These are phyloP conservation scores for Bolborhynchus lineola DNA, from an alignment of 2,113 vertebrate species.

Conservation along the genomic window DNA sequence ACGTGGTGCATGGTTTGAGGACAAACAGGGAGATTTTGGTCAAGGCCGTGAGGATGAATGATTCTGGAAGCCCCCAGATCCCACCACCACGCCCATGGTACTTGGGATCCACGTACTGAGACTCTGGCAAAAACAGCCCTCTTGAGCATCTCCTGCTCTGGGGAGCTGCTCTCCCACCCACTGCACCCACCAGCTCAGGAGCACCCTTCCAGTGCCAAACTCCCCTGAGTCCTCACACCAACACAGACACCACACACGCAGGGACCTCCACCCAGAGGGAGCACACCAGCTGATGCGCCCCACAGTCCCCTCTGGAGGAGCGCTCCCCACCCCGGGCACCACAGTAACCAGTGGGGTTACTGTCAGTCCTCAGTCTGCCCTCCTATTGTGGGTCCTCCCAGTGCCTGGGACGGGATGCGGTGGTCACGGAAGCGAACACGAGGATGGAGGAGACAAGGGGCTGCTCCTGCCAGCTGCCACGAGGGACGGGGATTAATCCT, in stretches of 20 bases:
- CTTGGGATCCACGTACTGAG: accelerated
- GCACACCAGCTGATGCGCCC: background rate
- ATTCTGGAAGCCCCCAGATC: background rate
- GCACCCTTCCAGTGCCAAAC: background rate
- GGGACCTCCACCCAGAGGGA: background rate
- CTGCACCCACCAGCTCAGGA: background rate
- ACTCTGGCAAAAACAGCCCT: background rate
- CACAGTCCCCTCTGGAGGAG: accelerated
- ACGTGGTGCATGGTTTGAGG: accelerated
- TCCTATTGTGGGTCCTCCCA: too few relatives aligned
- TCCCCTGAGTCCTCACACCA: accelerated
- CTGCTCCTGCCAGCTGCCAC: background rate
- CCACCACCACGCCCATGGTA: background rate
- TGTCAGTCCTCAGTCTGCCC: too few relatives aligned
- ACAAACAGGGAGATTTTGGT: background rate
- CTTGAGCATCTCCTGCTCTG: background rate
- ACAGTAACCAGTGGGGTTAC: background rate
- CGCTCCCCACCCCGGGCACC: background rate
- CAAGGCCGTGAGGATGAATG: background rate
- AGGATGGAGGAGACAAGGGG: background rate
- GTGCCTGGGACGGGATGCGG: background rate
- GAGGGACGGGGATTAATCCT: background rate
- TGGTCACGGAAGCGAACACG: accelerated
- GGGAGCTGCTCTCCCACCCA: background rate
- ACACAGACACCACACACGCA: accelerated